Base-by-base conservation (phyloP, 2,797 vertebrate genomes). In the Sparidentex hasta region DNA sequence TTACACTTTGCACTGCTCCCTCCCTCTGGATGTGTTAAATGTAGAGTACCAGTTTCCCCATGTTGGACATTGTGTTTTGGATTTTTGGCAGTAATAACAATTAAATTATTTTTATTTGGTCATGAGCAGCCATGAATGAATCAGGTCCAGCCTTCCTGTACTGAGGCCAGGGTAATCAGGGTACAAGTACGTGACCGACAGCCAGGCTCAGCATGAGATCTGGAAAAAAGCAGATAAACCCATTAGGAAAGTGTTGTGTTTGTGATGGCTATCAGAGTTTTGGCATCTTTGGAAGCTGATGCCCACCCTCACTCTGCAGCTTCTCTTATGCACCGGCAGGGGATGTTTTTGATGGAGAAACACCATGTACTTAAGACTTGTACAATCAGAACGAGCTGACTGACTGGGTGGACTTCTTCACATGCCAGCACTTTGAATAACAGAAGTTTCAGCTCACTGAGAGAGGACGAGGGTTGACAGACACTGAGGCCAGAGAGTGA, bases 111-210 rank as follows among this genome's bases (percentile, higher is more conserved):
- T 11, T 1, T 13, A 57, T 21, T 51, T 25, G 23, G 77, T 81
- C 62, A 55, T 66, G 41, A 71, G 70, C 55, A 65, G 43, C 33
- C 65, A 13, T 71, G 43, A 50, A 23, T 25, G 38, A 69, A 58
- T 54, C 71, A 13, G 33, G 41, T 70, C 65, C 41, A 62, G 69
- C 50, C 38, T 20, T 78, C 56, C 78, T 64, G 64, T 20, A 14
- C 63, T 51, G 46, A 52, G 29, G 46, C 25, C 66, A 3, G 33
- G 16, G 11, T 29, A 73, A 74, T 74, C 27, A 70, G 66, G 56
- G 54, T 59, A 33, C 18, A 58, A 67, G 65, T 80, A 74, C 69
- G 66, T 87, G 79, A 88, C 76, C 44, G 52, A 62, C 43, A 20
- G 50, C 17, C 67, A 38, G 64, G 52, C 69, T n/a, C 52, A 46